Base-by-base conservation (phyloP, 1,140 invertebrate species). In the Hirudo medicinalis region DNA sequence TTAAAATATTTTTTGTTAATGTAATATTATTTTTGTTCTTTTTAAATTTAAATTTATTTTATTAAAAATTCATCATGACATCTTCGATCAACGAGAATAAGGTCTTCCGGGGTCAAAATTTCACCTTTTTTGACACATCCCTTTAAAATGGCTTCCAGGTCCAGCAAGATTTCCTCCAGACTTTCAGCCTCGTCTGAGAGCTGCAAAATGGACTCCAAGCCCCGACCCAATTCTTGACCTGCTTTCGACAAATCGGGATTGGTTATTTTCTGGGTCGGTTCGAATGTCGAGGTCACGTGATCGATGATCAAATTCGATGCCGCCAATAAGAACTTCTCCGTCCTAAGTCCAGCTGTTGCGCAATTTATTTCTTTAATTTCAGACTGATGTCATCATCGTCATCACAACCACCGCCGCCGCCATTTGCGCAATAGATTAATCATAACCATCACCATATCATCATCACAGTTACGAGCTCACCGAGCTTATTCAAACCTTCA, bases 261-360 rank as follows among this genome's bases (percentile, higher is more conserved):
- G 57, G 29, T 63, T 22, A 63, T 63, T 63, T 63, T 63, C 29
- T 63, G 57, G 22, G 57, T 63, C 57, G 57, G 57, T 11, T 63
- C 57, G 19, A 63, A 63, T 4, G 9, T 63, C 29, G 29, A 63
- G 29, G 20, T 63, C 22, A 63, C 57, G 57, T 63, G 29, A 32
- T 63, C 29, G 57, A 25, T 63, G 57, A 63, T 63, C 22, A 63
- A 13, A 13, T 63, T 32, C 57, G 29, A 25, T 13, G 29, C 57
- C 11, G 57, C 29, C 29, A 25, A 25, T 63, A 63, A n/a, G 57
- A 63, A 63, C 29, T 63, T 2, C 29, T 63, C 57, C 3, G 57
- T 63, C 29, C 57, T 8, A 6, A 3, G 22, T 63, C 57, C 57
- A 32, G 57, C 57, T 63, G 57, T 22, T 22, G 29, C 43, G 15